Evolutionary conservation across 2,888 invertebrate genomes (phyloP), one percentile per base, ranked within the genome.

Genomic region (Campaea margaritaria): DNA sequence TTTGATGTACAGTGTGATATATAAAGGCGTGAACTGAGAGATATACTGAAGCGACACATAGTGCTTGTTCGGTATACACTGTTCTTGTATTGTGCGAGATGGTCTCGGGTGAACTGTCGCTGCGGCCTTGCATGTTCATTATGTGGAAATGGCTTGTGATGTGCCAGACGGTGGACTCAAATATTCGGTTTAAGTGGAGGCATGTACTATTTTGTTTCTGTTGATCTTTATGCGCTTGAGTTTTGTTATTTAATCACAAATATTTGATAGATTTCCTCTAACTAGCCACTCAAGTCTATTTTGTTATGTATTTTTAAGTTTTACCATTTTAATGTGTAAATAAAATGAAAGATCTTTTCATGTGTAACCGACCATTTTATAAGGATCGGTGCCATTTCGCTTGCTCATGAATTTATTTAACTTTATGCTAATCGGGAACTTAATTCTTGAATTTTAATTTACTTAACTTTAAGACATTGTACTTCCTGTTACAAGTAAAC

Each of bases 271-370:
- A 81, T 82, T 82, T 82, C 83, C 82, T 83, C 82, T 86, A 83
- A 87, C 83, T 87, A 86, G 81, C 85, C 81, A 84, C 85, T 85
- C 83, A 80, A 83, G 79, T 86, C 82, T 89, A 87, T 85, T 85
- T 91, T 92, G 91, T 92, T 91, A 91, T 86, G 83, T 91, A 91
- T 86, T 91, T 91, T 87, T 91, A 91, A 91, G 91, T 87, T 87
- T 83, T 87, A 90, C 83, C 85, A 82, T 83, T 85, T 79, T 81
- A 77, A 82, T 74, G 81, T 89, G 86, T 88, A 88, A 83, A 89
- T 89, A 89, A 83, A 80, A 81, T 82, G 72, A 82, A 65, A 85
- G 83, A 86, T 86, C 84, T 86, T 83, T 70, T 82, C 82, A 83
- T 81, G 76, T 81, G 76, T 82, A 80, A 80, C 79, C 79, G 82